phyloP scores from a whole-genome alignment of 2,113 vertebrate genomes.

The Ammodytes marinus region DNA sequence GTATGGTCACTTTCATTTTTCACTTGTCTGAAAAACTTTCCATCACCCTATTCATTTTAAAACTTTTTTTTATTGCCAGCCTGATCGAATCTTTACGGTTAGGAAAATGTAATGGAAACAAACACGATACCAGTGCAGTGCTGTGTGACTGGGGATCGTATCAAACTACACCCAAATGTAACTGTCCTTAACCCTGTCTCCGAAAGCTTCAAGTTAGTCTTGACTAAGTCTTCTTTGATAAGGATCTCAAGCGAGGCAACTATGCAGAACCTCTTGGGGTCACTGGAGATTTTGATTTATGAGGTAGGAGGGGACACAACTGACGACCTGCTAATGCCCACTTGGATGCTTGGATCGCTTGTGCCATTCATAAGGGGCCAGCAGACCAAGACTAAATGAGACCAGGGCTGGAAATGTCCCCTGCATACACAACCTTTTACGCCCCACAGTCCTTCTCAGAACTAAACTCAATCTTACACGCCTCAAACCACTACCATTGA shows the following conservation, averaged over 20 bases:
- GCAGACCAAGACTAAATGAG: conserved; percentile 61
- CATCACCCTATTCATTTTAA: conserved; percentile 36
- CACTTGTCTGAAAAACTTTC: conserved; percentile 62
- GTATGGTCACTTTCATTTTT: conserved; percentile 85
- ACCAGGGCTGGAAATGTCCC: conserved; percentile 72
- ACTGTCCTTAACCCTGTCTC: conserved; percentile 71
- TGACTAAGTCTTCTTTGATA: conserved; percentile 62
- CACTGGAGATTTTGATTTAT: conserved; percentile 79
- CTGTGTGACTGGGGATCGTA: conserved; percentile 34
- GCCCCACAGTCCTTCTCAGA: conserved; percentile 75
- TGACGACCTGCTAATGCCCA: conserved; percentile 74
- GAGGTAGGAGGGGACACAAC: conserved; percentile 44
- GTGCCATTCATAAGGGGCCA: conserved; percentile 61
- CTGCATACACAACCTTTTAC: conserved; percentile 74
- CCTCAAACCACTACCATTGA: conserved; percentile 61
- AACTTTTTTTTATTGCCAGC: conserved; percentile 1
- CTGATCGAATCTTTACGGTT: conserved; percentile 20
- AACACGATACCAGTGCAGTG: not conserved
- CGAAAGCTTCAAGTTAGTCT: conserved; percentile 60
- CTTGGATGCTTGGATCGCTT: conserved; percentile 64
- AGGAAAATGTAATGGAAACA: conserved; percentile 46
- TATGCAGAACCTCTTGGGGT: conserved; percentile 70
- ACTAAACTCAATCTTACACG: conserved; percentile 74
- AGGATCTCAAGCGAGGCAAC: conserved; percentile 67
- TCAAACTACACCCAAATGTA: conserved; percentile 76